Evolutionary conservation across 2,888 invertebrate genomes (phyloP).

Genomic region (Zaprionus obscuricornis): DNA sequence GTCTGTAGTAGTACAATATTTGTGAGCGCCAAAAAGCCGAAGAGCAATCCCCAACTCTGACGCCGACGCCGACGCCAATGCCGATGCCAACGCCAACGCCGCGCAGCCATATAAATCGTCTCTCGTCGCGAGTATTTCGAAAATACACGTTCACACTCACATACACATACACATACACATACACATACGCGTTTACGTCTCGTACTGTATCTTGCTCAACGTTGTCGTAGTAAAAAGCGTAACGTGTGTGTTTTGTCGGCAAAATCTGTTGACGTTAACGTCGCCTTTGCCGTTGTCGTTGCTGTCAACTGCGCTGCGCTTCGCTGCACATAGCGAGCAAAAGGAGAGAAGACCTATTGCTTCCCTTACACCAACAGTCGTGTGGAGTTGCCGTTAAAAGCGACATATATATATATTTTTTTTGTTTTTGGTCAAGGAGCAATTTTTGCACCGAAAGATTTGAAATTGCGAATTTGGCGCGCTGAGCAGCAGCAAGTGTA

Average conservation of each 20-base stretch:
- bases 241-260: conserved; percentile 61
- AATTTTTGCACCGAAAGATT: conserved; percentile 48
- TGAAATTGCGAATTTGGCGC: conserved; percentile 70
- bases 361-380: conserved; percentile 7
- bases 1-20: conserved; percentile 50
- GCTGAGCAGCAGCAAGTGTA: conserved; percentile 54
- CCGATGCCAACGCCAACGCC: conserved; percentile 28
- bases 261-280: conserved; percentile 42
- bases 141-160: conserved; percentile 48
- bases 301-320: conserved; percentile 44
- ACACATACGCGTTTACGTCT: too few relatives aligned
- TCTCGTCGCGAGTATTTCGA: conserved; percentile 56
- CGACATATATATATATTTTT: conserved; percentile 6
- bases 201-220: conserved; percentile 19
- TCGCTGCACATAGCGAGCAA: conserved; percentile 66
- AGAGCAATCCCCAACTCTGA: conserved; percentile 48
- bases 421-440: conserved; percentile 60
- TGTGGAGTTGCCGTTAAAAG: conserved; percentile 22
- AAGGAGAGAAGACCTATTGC: conserved; percentile 16
- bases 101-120: conserved; percentile 71
- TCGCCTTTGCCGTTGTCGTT: conserved; percentile 1
- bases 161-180: background rate
- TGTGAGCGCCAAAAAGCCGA: conserved; percentile 76
- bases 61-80: conserved; percentile 31
- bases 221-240: conserved; percentile 63